Base-by-base conservation (phyloP, 2,113 vertebrate genomes). In the Sorex araneus region DNA sequence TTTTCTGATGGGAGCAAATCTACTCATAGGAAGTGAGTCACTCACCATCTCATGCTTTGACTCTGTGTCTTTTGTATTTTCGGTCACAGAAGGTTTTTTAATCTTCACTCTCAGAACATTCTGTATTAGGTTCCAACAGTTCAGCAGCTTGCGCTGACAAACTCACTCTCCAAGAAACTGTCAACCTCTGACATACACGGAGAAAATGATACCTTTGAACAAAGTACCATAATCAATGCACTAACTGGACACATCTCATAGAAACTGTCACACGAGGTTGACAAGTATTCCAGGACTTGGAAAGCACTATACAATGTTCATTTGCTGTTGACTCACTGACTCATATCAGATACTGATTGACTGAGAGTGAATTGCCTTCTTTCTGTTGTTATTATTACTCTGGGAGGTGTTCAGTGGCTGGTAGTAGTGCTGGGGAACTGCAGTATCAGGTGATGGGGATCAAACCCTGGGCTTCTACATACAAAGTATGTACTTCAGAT, bases 311-410 rank as follows among this genome's bases (percentile, higher is more conserved):
- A 75, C 87, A 89, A 96, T 32, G 25, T 54, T 67, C 90, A 89
- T 40, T 40, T 8, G 0, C 50, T 95, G 89, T 27, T 0, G 47
- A 96, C 75, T 67, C 71, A 77, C 83, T 96, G 91, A 87, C 92
- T 93, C 60, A 83, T 95, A 96, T 93, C 63, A 93, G 73, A 57
- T 84, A 91, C 10, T 94, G 74, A 90, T 66, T 89, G 71, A 74
- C 67, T 80, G 70, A 75, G 90, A 95, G 36, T 50, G 93, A 91
- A 75, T 60, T 60, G 57, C 18, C 57, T 60, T 60, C 57, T 60
- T 60, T 60, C 57, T 60, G 57, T 60, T 60, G 13, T 54, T 54
- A 23, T 23, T 23, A 8, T 60, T 60, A 23, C 23, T 60, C 19
- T 60, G 18, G 18, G 57, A 23, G 57, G 19, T 21, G 57, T 19